Percentiles rank a stretch among this genome's conserved stretches.
These are phyloP conservation scores for Triplophysa siluroides DNA, from an alignment of 2,113 vertebrate genomes.

Conservation along the genomic window DNA sequence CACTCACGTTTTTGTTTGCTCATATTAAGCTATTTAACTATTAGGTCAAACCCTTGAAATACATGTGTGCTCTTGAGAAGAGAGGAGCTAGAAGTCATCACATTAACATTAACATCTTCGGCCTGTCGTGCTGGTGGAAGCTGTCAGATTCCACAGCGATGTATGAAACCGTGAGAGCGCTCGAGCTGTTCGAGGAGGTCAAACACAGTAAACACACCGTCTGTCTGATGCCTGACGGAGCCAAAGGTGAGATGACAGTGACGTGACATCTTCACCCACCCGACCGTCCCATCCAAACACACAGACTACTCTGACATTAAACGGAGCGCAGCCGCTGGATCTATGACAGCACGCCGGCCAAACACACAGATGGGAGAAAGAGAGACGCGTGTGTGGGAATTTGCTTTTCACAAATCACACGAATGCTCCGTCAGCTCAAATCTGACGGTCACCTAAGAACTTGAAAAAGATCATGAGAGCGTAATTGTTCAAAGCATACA, in stretches of 20 bases:
- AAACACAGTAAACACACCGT: slow-evolving; percentile 65
- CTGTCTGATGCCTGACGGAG: slow-evolving; percentile 68
- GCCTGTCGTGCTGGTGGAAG: not conserved
- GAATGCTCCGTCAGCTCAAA: too few species aligned
- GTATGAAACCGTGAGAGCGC: not conserved
- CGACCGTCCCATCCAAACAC: slow-evolving; percentile 73
- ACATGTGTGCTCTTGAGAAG: not conserved
- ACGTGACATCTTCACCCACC: slow-evolving; percentile 72
- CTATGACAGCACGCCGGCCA: slow-evolving; percentile 72
- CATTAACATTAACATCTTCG: not conserved
- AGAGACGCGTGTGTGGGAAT: slow-evolving; percentile 13
- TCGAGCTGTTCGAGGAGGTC: slow-evolving; percentile 63
- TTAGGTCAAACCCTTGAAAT: too few species aligned
- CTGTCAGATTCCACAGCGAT: slow-evolving; percentile 23
- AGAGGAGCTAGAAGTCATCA: not conserved
- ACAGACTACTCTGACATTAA: slow-evolving; percentile 71
- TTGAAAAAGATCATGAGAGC: too few species aligned
- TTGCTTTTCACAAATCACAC: not conserved
- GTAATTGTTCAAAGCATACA: too few species aligned
- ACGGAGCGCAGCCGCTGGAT: slow-evolving; percentile 75
- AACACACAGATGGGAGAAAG: slow-evolving; percentile 55
- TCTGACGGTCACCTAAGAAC: too few species aligned
- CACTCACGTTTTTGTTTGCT: too few species aligned
- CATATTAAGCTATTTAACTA: too few species aligned
- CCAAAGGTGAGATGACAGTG: slow-evolving; percentile 73